Base-by-base conservation (phyloP, 2,113 vertebrate genomes). In the Conger conger region DNA sequence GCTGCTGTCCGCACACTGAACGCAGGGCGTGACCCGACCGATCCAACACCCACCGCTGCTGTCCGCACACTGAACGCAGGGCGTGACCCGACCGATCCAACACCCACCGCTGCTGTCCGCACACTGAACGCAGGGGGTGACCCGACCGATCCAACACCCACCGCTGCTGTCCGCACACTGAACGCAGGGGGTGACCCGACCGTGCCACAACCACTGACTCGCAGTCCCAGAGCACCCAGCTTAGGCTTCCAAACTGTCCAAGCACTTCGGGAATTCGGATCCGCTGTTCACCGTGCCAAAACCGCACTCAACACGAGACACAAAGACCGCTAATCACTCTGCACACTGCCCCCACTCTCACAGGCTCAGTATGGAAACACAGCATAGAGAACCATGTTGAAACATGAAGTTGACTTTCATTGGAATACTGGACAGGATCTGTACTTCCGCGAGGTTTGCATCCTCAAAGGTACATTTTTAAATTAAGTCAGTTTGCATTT, bases 211-310 rank as follows among this genome's bases (percentile, higher is more conserved):
- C 15, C 20, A 53, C 20, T 82, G 80, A 36, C 42, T 80, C 77
- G 76, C 68, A 50, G 82, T 27, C 35, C 79, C 78, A 83, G 37
- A 77, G 76, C 54, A 33, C 82, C 54, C 18, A 37, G 68, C 50
- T 76, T 73, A 40, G n/a, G 76, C 27, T 82, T 53, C 57, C 40
- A 80, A 80, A 53, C 42, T 33, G 50, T 79, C 83, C 17, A 81
- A 11, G 42, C 11, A 6, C 86, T 40, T 76, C 15, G 8, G 60
- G 82, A 53, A 83, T 83, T 80, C 63, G 80, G 82, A 83, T 30
- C 18, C 16, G 27, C 5, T 8, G 20, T 18, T 50, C 82, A 23
- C 35, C 36, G 13, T 36, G 13, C 76, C 33, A 35, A 36, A 36
- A 37, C 33, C 9, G 35, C 36, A 30, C 36, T 20, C 36, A 84